A percentile compares a stretch with the other conserved stretches of the same genome.
These are phyloP conservation scores for Tragelaphus imberbis DNA, from an alignment of 2,113 vertebrate genomes.

Conservation along the genomic window DNA sequence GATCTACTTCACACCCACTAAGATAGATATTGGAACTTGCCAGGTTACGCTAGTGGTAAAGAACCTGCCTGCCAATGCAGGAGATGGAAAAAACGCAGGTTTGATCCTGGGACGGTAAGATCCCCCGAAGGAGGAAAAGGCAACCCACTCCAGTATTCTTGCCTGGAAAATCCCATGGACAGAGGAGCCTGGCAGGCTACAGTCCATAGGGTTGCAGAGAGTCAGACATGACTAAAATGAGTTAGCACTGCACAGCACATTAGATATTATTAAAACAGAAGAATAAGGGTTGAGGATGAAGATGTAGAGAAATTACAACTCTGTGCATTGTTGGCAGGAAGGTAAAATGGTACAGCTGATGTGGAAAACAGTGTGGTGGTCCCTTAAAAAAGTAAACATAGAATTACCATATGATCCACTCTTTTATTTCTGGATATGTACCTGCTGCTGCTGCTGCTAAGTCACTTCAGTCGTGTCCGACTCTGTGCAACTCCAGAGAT, in stretches of 20 bases:
- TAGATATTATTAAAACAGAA: not conserved
- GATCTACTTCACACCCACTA: not conserved
- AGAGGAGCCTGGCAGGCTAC: not conserved
- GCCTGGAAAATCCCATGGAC: not conserved
- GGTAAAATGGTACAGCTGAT: not conserved
- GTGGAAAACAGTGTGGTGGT: not conserved
- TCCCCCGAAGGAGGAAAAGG: not conserved
- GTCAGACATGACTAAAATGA: not conserved
- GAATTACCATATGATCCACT: not conserved
- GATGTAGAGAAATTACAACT: not conserved
- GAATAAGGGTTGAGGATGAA: not conserved
- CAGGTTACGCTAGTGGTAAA: not conserved
- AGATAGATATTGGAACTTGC: not conserved
- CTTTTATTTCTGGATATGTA: not conserved
- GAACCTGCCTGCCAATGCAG: not conserved
- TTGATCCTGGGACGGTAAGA: not conserved
- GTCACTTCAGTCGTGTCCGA: rapidly evolving
- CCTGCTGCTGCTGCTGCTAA: not conserved
- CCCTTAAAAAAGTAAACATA: not conserved
- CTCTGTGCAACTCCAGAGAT: too few relatives aligned
- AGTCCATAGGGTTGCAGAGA: not conserved
- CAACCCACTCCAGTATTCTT: not conserved
- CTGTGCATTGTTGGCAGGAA: not conserved
- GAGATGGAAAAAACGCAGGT: not conserved
- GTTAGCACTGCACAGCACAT: not conserved